Evolutionary conservation across 2,113 vertebrate genomes (phyloP).

Genomic region (Crotophaga sulcirostris): DNA sequence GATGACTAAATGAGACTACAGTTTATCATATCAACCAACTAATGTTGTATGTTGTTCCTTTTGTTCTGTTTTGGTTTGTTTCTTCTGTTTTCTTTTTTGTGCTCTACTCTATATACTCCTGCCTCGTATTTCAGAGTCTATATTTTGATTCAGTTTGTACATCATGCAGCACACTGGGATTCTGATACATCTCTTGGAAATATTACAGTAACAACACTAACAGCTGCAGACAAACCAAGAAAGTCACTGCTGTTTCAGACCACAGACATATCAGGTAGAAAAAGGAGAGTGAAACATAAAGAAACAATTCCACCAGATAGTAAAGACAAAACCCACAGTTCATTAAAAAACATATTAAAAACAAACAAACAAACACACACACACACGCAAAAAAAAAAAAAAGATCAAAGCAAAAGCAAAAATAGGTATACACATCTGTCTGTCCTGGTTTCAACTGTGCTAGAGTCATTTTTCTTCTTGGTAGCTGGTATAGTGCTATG

Average conservation of each 20-base stretch:
- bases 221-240: not conserved
- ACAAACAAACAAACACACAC: too few species aligned
- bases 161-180: not conserved
- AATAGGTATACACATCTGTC: not conserved
- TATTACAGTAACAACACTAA: not conserved
- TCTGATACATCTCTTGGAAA: not conserved
- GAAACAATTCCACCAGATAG: fast-evolving
- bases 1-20: not conserved
- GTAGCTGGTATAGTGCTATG: too few species aligned
- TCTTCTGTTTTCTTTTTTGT: not conserved
- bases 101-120: not conserved
- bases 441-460: not conserved
- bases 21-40: not conserved
- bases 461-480: too few species aligned
- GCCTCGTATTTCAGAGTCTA: not conserved
- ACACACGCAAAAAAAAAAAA: not conserved
- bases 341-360: not conserved
- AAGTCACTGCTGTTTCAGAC: not conserved
- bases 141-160: not conserved
- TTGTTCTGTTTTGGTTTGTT: fast-evolving
- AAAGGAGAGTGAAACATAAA: not conserved
- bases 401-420: too few species aligned
- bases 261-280: not conserved
- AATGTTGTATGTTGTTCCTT: fast-evolving
- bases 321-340: fast-evolving